Conservation (phyloP, 2,888 invertebrate species). For the Trissonchulus sp. region DNA sequence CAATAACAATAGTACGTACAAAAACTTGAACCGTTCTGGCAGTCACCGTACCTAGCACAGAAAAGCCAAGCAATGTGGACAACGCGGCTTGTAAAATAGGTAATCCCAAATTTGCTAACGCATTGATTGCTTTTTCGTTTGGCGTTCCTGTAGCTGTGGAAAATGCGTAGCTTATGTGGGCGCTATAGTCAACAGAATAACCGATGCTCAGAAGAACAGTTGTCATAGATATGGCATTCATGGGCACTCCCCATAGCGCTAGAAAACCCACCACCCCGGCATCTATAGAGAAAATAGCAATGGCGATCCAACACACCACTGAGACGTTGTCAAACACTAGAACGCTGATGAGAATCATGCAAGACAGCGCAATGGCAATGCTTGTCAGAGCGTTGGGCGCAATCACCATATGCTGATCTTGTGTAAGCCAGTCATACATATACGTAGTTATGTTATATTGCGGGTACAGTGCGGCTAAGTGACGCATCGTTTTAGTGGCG, state of each 20-base stretch:
- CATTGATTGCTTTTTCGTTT: constrained; percentile 72
- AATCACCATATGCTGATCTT: constrained; percentile 50
- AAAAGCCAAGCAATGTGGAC: constrained; percentile 80
- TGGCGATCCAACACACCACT: constrained; percentile 87
- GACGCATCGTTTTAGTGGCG: constrained; percentile 44
- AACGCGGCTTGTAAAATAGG: constrained; percentile 83
- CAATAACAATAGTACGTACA: constrained; percentile 91
- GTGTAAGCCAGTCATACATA: constrained; percentile 52
- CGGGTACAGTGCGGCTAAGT: constrained; percentile 38
- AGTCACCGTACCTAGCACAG: constrained; percentile 76
- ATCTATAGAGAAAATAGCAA: constrained; percentile 88
- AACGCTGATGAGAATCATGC: constrained; percentile 89
- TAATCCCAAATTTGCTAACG: constrained; percentile 76
- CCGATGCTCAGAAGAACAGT: constrained; percentile 95
- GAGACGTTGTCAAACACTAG: constrained; percentile 84
- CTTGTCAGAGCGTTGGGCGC: constrained; percentile 51
- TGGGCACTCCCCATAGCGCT: constrained; percentile 87
- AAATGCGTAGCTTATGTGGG: constrained; percentile 60
- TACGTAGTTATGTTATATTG: constrained; percentile 50
- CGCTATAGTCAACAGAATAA: constrained; percentile 90
- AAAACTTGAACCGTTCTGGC: constrained; percentile 91
- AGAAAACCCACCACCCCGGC: constrained; percentile 89
- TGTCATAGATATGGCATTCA: constrained; percentile 78
- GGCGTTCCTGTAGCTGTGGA: constrained; percentile 69
- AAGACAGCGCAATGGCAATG: constrained; percentile 54